Evolutionary conservation across 2,113 vertebrate species (phyloP).

Genomic region (Clarias macrocephalus): DNA sequence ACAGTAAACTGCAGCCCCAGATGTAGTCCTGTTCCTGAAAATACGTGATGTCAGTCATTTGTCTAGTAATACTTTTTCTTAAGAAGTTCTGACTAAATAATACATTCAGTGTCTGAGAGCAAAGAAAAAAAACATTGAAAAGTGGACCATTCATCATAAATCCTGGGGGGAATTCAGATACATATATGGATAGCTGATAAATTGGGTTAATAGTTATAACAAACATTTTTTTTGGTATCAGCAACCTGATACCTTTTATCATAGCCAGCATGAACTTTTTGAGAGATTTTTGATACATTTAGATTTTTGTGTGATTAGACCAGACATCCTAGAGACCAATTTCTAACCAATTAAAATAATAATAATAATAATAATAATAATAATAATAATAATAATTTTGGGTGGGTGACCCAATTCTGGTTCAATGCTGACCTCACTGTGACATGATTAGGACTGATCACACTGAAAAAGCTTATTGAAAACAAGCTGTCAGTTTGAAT

Average conservation of each 20-base stretch:
- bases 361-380: too few species aligned
- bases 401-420: neutral
- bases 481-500: too few species aligned
- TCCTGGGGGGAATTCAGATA: neutral
- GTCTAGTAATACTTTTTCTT: neutral
- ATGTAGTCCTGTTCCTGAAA: constrained; percentile 5
- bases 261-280: too few species aligned
- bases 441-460: neutral
- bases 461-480: neutral
- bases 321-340: too few species aligned
- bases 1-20: neutral
- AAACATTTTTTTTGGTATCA: too few species aligned
- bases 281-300: too few species aligned
- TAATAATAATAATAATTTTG: too few species aligned
- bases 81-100: neutral
- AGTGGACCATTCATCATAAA: neutral
- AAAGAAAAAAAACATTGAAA: too few species aligned
- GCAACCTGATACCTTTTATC: too few species aligned
- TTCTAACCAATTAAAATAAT: too few species aligned
- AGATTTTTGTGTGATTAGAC: too few species aligned
- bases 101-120: neutral
- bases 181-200: neutral
- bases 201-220: neutral
- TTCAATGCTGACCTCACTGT: neutral
- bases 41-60: constrained; percentile 20